These are phyloP conservation scores for Napeogenes inachia DNA, from an alignment of 2,888 invertebrate genomes.

Conservation along the genomic window DNA sequence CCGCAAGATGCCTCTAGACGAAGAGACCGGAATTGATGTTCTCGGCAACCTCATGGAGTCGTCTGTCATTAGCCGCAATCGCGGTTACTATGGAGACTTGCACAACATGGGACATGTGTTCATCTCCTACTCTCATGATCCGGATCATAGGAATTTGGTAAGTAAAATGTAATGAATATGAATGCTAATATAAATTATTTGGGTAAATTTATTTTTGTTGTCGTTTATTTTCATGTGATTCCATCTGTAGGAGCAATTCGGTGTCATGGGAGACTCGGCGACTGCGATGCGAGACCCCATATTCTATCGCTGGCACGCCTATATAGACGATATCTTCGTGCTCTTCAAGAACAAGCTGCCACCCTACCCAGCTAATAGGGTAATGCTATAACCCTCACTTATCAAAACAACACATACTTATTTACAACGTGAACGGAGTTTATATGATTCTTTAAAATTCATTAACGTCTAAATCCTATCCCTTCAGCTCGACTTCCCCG, in stretches of 20 bases:
- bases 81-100: slow-evolving; percentile 84
- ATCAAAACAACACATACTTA: too few species aligned
- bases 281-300: slow-evolving; percentile 92
- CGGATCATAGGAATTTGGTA: slow-evolving; percentile 85
- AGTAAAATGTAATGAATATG: slow-evolving; percentile 8
- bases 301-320: slow-evolving; percentile 91
- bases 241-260: slow-evolving; percentile 82
- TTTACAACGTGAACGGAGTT: too few species aligned
- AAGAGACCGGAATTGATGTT: slow-evolving; percentile 84
- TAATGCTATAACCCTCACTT: slow-evolving; percentile 39
- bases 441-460: neutral
- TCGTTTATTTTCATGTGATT: neutral
- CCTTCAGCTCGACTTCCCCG: slow-evolving; percentile 79
- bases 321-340: slow-evolving; percentile 86
- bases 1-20: slow-evolving; percentile 76
- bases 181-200: neutral
- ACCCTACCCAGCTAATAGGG: slow-evolving; percentile 79
- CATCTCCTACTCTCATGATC: slow-evolving; percentile 87
- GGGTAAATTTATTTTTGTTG: neutral
- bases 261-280: slow-evolving; percentile 89
- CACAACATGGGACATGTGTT: slow-evolving; percentile 91
- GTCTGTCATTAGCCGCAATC: slow-evolving; percentile 82
- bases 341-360: slow-evolving; percentile 83
- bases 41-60: slow-evolving; percentile 89
- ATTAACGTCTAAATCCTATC: slow-evolving; percentile 16